A percentile compares a stretch with the other conserved stretches of the same genome.
Conservation (phyloP, 2,888 invertebrate genomes). For the Amphiduros pacificus region DNA sequence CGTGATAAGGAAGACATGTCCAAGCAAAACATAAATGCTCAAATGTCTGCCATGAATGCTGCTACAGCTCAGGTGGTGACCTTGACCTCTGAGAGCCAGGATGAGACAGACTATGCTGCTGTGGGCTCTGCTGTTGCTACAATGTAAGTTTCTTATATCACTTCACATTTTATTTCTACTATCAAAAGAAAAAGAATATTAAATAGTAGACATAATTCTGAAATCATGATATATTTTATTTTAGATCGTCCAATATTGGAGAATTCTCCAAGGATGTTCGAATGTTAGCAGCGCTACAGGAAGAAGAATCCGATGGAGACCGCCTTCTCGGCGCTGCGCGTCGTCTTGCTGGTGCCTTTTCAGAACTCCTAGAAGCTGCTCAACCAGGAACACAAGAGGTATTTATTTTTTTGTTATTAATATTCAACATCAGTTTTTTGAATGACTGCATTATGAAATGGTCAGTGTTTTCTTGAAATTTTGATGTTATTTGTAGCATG, state of each 20-base stretch:
- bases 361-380: constrained; percentile 88
- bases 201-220: neutral
- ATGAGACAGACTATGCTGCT: constrained; percentile 87
- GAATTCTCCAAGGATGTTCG: constrained; percentile 91
- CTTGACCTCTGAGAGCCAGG: constrained; percentile 77
- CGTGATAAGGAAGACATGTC: constrained; percentile 91
- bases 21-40: constrained; percentile 93
- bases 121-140: constrained; percentile 97
- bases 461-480: no score
- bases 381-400: constrained; percentile 70
- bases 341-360: constrained; percentile 86
- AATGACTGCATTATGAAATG: no score
- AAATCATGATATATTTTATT: constrained; percentile 8
- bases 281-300: constrained; percentile 91
- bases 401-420: neutral
- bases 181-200: neutral
- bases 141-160: constrained; percentile 64
- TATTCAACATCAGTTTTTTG: neutral
- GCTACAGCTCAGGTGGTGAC: constrained; percentile 97
- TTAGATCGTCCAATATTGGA: constrained; percentile 83
- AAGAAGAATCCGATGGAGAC: constrained; percentile 78
- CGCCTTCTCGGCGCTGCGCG: constrained; percentile 88
- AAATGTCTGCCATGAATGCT: constrained; percentile 98
- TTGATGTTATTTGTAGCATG: no score
- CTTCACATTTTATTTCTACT: neutral